Conservation (phyloP, 1,140 invertebrate species). For the Ceratitis capitata region DNA sequence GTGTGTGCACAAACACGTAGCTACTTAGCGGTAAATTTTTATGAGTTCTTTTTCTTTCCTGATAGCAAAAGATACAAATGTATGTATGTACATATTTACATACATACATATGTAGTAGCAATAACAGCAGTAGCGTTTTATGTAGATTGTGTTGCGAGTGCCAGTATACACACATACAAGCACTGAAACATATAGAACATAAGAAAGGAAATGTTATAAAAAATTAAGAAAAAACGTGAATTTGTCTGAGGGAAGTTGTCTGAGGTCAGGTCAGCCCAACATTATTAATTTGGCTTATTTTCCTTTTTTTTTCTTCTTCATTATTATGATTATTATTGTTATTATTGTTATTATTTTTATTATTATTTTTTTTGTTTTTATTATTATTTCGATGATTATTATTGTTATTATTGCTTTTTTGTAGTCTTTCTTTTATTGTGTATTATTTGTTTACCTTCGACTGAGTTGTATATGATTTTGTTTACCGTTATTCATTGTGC, state of each 20-base stretch:
- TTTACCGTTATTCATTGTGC: not conserved
- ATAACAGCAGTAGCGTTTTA: not conserved
- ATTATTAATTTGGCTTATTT: not conserved
- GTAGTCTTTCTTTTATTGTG: not conserved
- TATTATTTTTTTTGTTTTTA: not conserved
- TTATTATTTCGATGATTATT: not conserved
- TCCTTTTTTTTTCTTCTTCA: not conserved
- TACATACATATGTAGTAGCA: too few species aligned
- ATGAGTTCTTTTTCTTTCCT: not conserved
- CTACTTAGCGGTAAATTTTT: not conserved
- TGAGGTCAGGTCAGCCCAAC: conserved; percentile 2
- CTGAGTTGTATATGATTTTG: not conserved
- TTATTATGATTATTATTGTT: not conserved
- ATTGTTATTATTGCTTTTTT: not conserved
- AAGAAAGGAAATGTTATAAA: not conserved
- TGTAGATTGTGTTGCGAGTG: not conserved
- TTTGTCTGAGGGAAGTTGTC: not conserved
- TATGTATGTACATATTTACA: too few species aligned
- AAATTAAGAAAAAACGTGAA: not conserved
- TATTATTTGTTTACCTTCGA: not conserved
- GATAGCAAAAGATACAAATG: conserved; percentile 23
- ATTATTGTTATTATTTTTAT: too few species aligned
- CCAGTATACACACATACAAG: too few species aligned
- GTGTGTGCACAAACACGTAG: not conserved
- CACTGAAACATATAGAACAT: too few species aligned